Base-by-base conservation (phyloP, 2,888 invertebrate genomes). In the Drosophila kuntzei region DNA sequence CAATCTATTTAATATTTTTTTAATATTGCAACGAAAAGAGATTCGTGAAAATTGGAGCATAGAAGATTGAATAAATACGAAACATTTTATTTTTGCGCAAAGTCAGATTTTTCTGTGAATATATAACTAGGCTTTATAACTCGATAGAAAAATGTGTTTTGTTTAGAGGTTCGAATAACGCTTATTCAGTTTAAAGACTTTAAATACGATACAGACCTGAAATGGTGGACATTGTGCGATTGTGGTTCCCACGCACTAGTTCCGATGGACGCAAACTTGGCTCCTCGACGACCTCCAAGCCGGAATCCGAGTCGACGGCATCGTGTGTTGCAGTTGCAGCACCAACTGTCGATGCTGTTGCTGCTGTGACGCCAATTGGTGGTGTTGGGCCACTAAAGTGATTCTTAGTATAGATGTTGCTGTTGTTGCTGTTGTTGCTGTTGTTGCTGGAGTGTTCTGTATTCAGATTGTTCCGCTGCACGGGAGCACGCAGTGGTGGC, bases 231-330 rank as follows among this genome's bases (percentile, higher is more conserved):
- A 94, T 94, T 54, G 93, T 94, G 74, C 94, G 93, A 80, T 92
- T 92, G 76, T 93, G 93, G 91, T 93, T 93, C 57, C 94, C 94
- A 50, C 94, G 94, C 69, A 94, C 94, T 46, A 95, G 91, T 71
- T 95, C 95, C 0, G 95, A 95, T 12, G 95, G 95, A 74, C 94
- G 93, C 11, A 95, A 88, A 9, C 95, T 95, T 0, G 95, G 95
- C 89, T 95, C 95, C 78, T 95, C 95, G 3, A 95, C 90, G 43
- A 95, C 94, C 53, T 93, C 95, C 22, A 94, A 92, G 11, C 93
- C 92, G 0, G 92, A 92, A 79, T 92, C 92, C 0, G 92, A 92
- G 71, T 92, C 92, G 1, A 90, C 77, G 20, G 80, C 59, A 3
- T 85, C 84, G 16, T 65, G 57, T 27, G 41, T 39, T 1, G 46